A percentile compares a stretch with the other conserved stretches of the same genome.
phyloP scores from a whole-genome alignment of 1,140 invertebrate species.

The Zaprionus lachaisei region DNA sequence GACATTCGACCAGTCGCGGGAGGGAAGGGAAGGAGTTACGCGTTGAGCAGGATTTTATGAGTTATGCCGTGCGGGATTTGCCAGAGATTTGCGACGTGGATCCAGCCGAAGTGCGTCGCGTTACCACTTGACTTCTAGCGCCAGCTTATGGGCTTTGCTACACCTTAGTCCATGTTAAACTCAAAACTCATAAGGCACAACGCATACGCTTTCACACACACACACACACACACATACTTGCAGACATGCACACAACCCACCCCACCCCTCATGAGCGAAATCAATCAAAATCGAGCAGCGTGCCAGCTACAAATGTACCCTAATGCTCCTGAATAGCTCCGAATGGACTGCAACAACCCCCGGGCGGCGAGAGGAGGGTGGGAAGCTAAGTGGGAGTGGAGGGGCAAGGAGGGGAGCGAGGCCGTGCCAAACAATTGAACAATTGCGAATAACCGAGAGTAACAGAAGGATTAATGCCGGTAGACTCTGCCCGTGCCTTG shows the following conservation, averaged over 20 bases:
- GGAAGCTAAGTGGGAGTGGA: background rate
- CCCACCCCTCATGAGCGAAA: conserved; percentile 24
- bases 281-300: conserved; percentile 63
- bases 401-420: background rate
- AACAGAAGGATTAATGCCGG: conserved; percentile 81
- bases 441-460: conserved; percentile 66
- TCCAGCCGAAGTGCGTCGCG: background rate
- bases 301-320: conserved; percentile 64
- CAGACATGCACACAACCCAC: background rate
- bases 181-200: conserved; percentile 67
- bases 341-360: conserved; percentile 36
- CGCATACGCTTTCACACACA: background rate
- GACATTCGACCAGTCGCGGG: background rate
- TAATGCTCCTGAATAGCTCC: conserved; percentile 44
- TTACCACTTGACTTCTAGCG: conserved; percentile 64
- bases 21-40: conserved; percentile 3
- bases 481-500: conserved; percentile 39
- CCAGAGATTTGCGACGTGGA: conserved; percentile 4
- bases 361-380: background rate
- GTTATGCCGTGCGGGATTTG: conserved; percentile 13
- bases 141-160: conserved; percentile 43
- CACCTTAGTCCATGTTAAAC: conserved; percentile 48
- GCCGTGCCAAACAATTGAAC: conserved; percentile 72
- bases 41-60: conserved; percentile 9
- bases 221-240: background rate